A percentile compares a stretch with the other conserved stretches of the same genome.
phyloP scores from a whole-genome alignment of 2,888 invertebrate species.

The Eristalis arbustorum region DNA sequence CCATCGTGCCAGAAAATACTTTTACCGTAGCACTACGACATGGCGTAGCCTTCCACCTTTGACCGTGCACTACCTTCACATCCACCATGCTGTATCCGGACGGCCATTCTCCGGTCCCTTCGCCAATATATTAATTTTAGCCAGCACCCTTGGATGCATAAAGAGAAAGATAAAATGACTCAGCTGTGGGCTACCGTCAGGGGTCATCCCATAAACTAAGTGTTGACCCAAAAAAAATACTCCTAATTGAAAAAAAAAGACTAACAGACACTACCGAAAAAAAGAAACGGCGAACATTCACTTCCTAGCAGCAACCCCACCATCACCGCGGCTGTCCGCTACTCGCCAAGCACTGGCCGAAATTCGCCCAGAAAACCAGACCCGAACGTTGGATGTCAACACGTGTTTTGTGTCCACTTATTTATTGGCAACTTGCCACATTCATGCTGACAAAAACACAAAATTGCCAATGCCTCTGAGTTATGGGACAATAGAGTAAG shows the following conservation, averaged over 20 bases:
- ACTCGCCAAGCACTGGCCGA: not conserved
- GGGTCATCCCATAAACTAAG: slow-evolving; percentile 56
- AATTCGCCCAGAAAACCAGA: slow-evolving; percentile 1
- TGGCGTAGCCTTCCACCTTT: not conserved
- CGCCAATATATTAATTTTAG: slow-evolving; percentile 30
- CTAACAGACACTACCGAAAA: not conserved
- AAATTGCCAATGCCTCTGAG: slow-evolving; percentile 60
- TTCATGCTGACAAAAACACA: slow-evolving; percentile 66
- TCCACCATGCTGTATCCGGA: slow-evolving; percentile 37
- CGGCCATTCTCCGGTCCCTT: not conserved
- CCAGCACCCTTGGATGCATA: slow-evolving; percentile 49
- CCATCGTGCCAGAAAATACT: slow-evolving; percentile 34
- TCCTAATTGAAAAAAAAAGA: slow-evolving; percentile 40
- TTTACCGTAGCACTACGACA: not conserved
- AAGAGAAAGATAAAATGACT: slow-evolving; percentile 28
- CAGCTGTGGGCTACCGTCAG: slow-evolving; percentile 39
- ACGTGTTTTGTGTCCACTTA: slow-evolving; percentile 66
- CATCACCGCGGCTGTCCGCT: not conserved
- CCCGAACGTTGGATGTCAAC: slow-evolving; percentile 59
- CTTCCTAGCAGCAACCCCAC: not conserved
- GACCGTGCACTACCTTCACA: slow-evolving; percentile 35
- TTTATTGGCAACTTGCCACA: slow-evolving; percentile 63
- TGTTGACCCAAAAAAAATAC: slow-evolving; percentile 40
- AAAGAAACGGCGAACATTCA: not conserved
- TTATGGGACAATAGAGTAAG: slow-evolving; percentile 40